Evolutionary conservation across 2,888 invertebrate genomes (phyloP).

Genomic region (Aplocera efformata): DNA sequence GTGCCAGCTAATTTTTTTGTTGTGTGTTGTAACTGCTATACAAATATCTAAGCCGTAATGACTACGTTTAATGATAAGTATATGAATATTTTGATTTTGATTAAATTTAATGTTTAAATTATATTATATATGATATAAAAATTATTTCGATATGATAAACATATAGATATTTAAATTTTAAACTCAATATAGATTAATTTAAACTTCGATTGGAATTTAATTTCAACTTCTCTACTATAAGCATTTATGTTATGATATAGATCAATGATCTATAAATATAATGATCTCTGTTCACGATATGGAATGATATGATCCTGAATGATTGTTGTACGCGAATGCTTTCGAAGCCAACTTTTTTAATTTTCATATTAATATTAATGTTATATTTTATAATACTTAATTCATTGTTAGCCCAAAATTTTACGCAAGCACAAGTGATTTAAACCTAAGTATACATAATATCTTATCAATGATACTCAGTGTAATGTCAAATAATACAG

Average conservation of each 20-base stretch:
- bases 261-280: constrained; percentile 68
- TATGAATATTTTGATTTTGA: constrained; percentile 13
- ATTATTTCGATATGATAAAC: too few relatives aligned
- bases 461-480: too few relatives aligned
- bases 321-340: constrained; percentile 61
- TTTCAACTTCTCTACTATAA: too few relatives aligned
- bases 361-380: constrained; percentile 3
- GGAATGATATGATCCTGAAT: constrained; percentile 71
- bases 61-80: constrained; percentile 26
- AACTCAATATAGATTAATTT: too few relatives aligned
- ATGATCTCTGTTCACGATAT: constrained; percentile 40
- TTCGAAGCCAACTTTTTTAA: constrained; percentile 36
- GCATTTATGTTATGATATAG: not conserved
- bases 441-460: too few relatives aligned
- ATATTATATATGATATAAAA: too few relatives aligned
- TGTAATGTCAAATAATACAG: too few relatives aligned
- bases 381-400: constrained; percentile 4
- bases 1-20: constrained; percentile 67
- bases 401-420: too few relatives aligned
- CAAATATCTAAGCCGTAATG: constrained; percentile 49
- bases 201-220: not conserved
- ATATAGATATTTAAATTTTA: constrained; percentile 12
- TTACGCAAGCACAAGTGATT: too few relatives aligned
- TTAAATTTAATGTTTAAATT: constrained; percentile 2
- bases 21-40: constrained; percentile 59